phyloP scores from a whole-genome alignment of 2,113 vertebrate genomes.

The Paramormyrops kingsleyae region DNA sequence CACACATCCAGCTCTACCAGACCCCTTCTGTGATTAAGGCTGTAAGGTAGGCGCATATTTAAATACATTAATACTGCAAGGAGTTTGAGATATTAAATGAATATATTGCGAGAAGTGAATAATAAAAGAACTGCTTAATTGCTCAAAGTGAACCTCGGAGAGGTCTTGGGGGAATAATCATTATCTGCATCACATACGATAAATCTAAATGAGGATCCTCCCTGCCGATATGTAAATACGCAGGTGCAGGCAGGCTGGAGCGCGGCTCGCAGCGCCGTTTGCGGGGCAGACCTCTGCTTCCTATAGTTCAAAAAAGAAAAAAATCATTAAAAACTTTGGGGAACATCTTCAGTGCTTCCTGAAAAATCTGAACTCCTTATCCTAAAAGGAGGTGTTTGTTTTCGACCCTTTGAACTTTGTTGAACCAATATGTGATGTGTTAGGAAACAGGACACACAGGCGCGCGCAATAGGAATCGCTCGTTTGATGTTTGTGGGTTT shows the following conservation, averaged over 20 bases:
- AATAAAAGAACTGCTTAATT: slow-evolving; percentile 49
- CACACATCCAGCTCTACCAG: slow-evolving; percentile 36
- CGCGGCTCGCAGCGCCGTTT: not conserved
- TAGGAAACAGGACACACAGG: not conserved
- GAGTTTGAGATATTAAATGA: slow-evolving; percentile 64
- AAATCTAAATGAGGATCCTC: slow-evolving; percentile 7
- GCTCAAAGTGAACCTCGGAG: slow-evolving; percentile 55
- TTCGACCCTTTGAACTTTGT: not conserved
- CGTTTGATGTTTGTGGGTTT: not conserved
- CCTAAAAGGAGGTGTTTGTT: not conserved
- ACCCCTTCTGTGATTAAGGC: slow-evolving; percentile 59
- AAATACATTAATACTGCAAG: slow-evolving; percentile 56
- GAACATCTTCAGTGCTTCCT: not conserved
- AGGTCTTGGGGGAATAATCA: slow-evolving; percentile 57
- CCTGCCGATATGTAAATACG: not conserved
- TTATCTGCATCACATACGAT: slow-evolving; percentile 54
- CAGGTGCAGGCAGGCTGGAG: not conserved
- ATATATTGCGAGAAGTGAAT: slow-evolving; percentile 59
- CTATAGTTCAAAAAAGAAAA: not conserved
- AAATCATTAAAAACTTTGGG: not conserved
- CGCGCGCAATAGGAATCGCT: not conserved
- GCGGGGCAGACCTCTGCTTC: not conserved
- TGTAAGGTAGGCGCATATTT: slow-evolving; percentile 55
- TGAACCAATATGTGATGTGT: not conserved
- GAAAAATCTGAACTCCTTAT: not conserved